Conservation (phyloP, 2,888 invertebrate genomes). For the Drosophila prostipennis region DNA sequence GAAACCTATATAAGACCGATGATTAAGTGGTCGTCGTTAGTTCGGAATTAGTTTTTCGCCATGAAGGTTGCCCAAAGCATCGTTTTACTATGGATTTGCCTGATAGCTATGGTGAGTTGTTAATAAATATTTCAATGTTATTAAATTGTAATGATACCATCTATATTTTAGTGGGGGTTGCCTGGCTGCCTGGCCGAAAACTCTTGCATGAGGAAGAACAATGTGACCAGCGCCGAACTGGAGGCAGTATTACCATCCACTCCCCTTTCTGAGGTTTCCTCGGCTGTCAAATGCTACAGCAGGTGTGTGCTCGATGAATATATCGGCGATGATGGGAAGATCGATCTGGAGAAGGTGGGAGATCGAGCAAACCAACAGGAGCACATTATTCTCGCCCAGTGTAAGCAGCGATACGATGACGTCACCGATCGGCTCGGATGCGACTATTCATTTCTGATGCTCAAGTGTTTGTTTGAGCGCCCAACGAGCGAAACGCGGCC, state of each 20-base stretch:
- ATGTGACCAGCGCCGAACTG: neutral
- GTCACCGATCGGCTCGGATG: neutral
- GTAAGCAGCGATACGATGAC: conserved; percentile 1
- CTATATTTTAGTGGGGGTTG: neutral
- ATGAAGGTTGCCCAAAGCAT: neutral
- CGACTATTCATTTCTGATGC: conserved; percentile 7
- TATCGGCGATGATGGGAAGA: neutral
- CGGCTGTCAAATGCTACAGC: neutral
- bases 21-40: neutral
- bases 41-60: neutral
- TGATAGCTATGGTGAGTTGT: neutral
- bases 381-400: neutral
- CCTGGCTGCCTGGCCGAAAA: neutral
- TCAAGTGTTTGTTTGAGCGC: neutral
- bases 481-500: neutral
- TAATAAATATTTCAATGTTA: no score
- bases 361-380: neutral
- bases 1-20: neutral
- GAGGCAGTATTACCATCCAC: neutral
- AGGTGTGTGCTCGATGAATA: neutral
- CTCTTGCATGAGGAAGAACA: neutral
- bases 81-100: neutral
- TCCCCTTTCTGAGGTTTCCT: neutral
- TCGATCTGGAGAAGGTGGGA: conserved; percentile 6
- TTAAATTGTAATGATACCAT: no score